These are phyloP conservation scores for Cataglyphis altisquamis DNA, from an alignment of 2,888 invertebrate genomes.

Conservation along the genomic window DNA sequence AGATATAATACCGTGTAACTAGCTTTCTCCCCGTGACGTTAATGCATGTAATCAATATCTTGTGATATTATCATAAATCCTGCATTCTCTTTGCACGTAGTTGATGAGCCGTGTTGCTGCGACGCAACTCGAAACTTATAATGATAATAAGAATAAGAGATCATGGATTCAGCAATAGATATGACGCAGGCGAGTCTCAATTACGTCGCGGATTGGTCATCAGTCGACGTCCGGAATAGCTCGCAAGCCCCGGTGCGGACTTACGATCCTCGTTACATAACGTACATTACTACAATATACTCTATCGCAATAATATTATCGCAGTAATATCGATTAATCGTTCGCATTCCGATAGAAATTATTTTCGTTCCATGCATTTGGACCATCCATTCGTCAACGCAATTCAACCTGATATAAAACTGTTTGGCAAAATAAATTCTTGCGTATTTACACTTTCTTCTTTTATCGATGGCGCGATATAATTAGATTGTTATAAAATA, in stretches of 20 bases:
- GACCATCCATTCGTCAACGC: constrained; percentile 21
- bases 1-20: constrained; percentile 31
- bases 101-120: constrained; percentile 29
- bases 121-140: constrained; percentile 21
- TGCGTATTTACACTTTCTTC: neutral
- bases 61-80: constrained; percentile 44
- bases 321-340: constrained; percentile 33
- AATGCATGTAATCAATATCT: constrained; percentile 45
- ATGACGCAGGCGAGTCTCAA: constrained; percentile 36
- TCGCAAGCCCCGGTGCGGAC: neutral
- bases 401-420: constrained; percentile 20
- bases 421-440: neutral
- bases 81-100: constrained; percentile 13
- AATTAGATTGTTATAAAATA: neutral
- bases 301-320: constrained; percentile 21
- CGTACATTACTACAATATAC: constrained; percentile 5
- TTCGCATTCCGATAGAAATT: constrained; percentile 16
- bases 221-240: constrained; percentile 39
- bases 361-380: constrained; percentile 38
- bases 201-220: constrained; percentile 41
- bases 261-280: constrained; percentile 37
- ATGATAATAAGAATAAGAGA: constrained; percentile 47
- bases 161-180: constrained; percentile 38
- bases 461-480: neutral
- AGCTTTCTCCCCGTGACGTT: constrained; percentile 43